These are phyloP conservation scores for Drosophila suzukii DNA, from an alignment of 1,140 invertebrate species.

Conservation along the genomic window DNA sequence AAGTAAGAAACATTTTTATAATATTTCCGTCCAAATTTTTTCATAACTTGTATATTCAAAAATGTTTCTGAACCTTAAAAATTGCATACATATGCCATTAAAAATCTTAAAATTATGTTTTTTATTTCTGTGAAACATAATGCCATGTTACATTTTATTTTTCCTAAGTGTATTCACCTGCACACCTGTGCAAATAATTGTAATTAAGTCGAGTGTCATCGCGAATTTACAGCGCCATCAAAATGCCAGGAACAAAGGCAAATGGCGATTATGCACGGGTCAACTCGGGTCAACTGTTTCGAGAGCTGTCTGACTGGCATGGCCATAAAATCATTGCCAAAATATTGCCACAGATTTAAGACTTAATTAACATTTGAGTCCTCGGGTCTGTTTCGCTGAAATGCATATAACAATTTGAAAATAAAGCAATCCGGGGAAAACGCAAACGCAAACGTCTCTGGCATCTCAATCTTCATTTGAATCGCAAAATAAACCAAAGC, in stretches of 20 bases:
- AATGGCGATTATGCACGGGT: constrained; percentile 31
- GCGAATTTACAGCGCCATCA: constrained; percentile 32
- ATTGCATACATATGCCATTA: too few species aligned
- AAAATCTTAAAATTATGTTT: too few species aligned
- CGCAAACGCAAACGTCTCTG: neutral
- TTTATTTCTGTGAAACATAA: too few species aligned
- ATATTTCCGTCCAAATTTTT: too few species aligned
- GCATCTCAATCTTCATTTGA: neutral
- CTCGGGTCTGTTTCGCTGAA: constrained; percentile 2
- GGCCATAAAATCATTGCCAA: constrained; percentile 8
- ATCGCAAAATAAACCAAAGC: neutral
- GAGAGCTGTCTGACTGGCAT: neutral
- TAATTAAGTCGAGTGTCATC: constrained; percentile 51
- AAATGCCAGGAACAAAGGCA: constrained; percentile 23
- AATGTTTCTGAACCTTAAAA: too few species aligned
- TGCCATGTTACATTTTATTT: neutral
- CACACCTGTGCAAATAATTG: constrained; percentile 35
- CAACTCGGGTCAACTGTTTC: constrained; percentile 18
- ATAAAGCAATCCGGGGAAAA: neutral
- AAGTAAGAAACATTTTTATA: too few species aligned
- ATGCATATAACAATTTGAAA: constrained; percentile 4
- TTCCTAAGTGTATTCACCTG: neutral
- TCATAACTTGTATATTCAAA: too few species aligned
- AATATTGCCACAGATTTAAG: constrained; percentile 18
- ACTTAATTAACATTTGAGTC: constrained; percentile 24